Evolutionary conservation across 2,888 invertebrate species (phyloP).

Genomic region (Beris morrisii): DNA sequence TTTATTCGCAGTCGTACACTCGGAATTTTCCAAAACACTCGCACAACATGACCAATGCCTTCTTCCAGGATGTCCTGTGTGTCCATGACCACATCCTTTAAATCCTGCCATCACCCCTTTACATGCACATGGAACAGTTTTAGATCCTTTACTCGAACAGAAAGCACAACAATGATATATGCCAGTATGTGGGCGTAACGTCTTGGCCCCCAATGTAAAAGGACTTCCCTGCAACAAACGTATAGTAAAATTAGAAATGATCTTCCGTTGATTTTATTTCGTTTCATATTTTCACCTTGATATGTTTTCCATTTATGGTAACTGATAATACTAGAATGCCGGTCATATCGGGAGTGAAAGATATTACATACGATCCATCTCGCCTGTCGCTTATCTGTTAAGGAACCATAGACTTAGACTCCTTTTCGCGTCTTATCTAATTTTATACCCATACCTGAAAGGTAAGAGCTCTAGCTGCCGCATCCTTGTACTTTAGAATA

Average conservation of each 20-base stretch:
- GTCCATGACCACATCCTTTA: constrained; percentile 80
- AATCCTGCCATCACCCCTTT: constrained; percentile 75
- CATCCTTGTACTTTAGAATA: constrained; percentile 60
- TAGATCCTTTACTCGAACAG: constrained; percentile 76
- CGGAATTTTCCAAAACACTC: constrained; percentile 63
- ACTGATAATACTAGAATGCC: constrained; percentile 66
- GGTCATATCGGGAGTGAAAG: constrained; percentile 65
- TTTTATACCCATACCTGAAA: constrained; percentile 56
- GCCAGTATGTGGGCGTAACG: constrained; percentile 67
- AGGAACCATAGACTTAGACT: not conserved
- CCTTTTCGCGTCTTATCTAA: constrained; percentile 45
- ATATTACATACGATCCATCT: constrained; percentile 67
- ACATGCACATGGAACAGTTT: constrained; percentile 70
- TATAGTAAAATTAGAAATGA: not conserved
- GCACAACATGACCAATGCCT: constrained; percentile 86
- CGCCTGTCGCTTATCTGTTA: constrained; percentile 62
- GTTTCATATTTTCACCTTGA: constrained; percentile 59
- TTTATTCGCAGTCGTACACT: constrained; percentile 60
- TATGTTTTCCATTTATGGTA: constrained; percentile 65
- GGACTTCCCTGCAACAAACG: constrained; percentile 64
- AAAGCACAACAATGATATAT: constrained; percentile 80
- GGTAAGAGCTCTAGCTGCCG: constrained; percentile 51
- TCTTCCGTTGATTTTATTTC: constrained; percentile 4
- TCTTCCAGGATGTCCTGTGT: constrained; percentile 75
- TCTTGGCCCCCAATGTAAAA: constrained; percentile 66